phyloP scores from a whole-genome alignment of 1,140 invertebrate species.

The Pygmarrhopalites habei region DNA sequence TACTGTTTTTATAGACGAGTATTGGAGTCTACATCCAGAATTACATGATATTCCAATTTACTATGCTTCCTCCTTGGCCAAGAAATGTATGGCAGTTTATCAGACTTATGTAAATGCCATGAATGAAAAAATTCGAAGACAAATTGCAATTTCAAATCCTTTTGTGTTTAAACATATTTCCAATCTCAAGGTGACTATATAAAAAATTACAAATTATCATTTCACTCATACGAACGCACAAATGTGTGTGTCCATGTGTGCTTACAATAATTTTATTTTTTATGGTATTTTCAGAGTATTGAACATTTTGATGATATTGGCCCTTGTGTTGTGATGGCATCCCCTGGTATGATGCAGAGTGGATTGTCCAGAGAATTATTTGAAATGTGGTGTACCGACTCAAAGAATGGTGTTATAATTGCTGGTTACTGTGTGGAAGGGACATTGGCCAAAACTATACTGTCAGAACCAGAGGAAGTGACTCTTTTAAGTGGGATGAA shows the following conservation, averaged over 20 bases:
- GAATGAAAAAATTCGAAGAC: slow-evolving; percentile 93
- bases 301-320: slow-evolving; percentile 99
- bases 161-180: slow-evolving; percentile 99
- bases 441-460: slow-evolving; percentile 91
- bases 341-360: slow-evolving; percentile 99
- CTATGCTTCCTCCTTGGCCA: slow-evolving; percentile 96
- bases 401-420: slow-evolving; percentile 96
- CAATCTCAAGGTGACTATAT: slow-evolving; percentile 74
- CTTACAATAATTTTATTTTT: background rate
- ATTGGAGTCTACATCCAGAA: slow-evolving; percentile 96
- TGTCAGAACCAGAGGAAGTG: slow-evolving; percentile 97
- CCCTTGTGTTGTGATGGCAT: slow-evolving; percentile 98
- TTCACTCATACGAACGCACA: too few relatives aligned
- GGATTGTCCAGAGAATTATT: slow-evolving; percentile 95
- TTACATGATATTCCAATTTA: slow-evolving; percentile 98
- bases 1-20: slow-evolving; percentile 78
- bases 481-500: slow-evolving; percentile 91
- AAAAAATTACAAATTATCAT: background rate
- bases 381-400: slow-evolving; percentile 96
- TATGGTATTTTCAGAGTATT: slow-evolving; percentile 71
- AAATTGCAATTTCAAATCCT: slow-evolving; percentile 92
- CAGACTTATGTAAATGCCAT: slow-evolving; percentile 99
- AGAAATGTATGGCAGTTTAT: slow-evolving; percentile 99
- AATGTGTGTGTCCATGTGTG: background rate
- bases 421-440: slow-evolving; percentile 99